A percentile compares a stretch with the other conserved stretches of the same genome.
Conservation (phyloP, 2,113 vertebrate genomes). For the Phocoena sinus region DNA sequence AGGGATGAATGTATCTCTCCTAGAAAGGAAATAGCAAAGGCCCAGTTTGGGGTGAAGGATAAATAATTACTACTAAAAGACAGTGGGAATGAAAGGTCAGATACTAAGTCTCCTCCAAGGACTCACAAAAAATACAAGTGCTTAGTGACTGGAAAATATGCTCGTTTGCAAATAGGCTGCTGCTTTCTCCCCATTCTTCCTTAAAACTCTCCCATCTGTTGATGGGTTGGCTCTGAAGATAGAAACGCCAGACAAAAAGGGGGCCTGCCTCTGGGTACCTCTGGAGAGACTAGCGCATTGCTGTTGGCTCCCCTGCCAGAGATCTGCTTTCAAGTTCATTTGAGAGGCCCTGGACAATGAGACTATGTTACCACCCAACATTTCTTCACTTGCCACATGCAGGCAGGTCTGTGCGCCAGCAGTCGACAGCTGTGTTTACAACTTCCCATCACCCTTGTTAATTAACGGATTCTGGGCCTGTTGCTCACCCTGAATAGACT, state of each 20-base stretch:
- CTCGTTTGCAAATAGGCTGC: background rate
- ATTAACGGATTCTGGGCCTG: background rate
- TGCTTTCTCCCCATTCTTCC: background rate
- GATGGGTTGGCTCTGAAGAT: background rate
- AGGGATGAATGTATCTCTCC: background rate
- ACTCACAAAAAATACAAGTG: background rate
- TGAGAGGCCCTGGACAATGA: background rate
- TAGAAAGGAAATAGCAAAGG: background rate
- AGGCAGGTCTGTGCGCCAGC: background rate
- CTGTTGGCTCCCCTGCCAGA: background rate
- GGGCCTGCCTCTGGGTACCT: background rate
- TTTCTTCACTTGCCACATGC: background rate
- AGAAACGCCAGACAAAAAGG: background rate
- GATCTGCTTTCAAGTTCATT: background rate
- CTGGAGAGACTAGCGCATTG: background rate
- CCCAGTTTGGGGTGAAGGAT: background rate
- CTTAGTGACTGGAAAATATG: background rate
- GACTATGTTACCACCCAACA: background rate
- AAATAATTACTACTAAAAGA: background rate
- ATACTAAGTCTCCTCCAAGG: background rate
- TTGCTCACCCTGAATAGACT: background rate
- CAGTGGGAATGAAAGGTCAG: background rate
- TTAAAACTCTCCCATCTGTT: background rate
- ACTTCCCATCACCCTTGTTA: background rate
- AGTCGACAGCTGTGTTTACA: conserved; percentile 38